Conservation (phyloP, 2,888 invertebrate genomes). For the Ophion costatus region DNA sequence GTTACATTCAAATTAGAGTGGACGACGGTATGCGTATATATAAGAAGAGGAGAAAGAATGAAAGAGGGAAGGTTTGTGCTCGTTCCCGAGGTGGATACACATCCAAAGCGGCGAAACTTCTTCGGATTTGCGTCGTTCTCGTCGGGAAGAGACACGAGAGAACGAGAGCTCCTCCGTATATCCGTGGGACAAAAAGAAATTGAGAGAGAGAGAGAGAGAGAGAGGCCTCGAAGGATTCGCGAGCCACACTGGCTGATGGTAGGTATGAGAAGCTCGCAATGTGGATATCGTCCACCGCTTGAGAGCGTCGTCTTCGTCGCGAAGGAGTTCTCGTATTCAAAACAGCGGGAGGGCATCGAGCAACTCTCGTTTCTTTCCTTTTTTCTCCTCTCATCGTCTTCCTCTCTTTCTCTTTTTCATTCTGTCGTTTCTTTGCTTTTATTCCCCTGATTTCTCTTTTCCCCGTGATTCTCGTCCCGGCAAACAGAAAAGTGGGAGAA, state of each 20-base stretch:
- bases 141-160: conserved; percentile 52
- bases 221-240: conserved; percentile 51
- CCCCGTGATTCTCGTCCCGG: conserved; percentile 49
- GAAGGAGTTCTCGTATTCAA: conserved; percentile 77
- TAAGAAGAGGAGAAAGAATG: conserved; percentile 17
- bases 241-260: conserved; percentile 27
- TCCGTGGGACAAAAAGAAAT: conserved; percentile 44
- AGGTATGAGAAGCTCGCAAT: conserved; percentile 28
- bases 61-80: conserved; percentile 47
- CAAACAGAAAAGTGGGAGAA: conserved; percentile 70
- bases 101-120: conserved; percentile 54
- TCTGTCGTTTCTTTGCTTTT: conserved; percentile 42
- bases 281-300: conserved; percentile 63
- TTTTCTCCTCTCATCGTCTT: conserved; percentile 9
- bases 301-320: conserved; percentile 64
- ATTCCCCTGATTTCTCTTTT: conserved; percentile 67
- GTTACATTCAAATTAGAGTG: conserved; percentile 84
- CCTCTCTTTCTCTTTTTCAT: conserved; percentile 22
- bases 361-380: conserved; percentile 10
- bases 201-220: conserved; percentile 65
- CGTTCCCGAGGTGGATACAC: conserved; percentile 13
- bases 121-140: conserved; percentile 63
- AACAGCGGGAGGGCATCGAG: conserved; percentile 79
- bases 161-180: conserved; percentile 37
- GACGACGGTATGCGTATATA: conserved; percentile 80